These are phyloP conservation scores for Drosophila obscura DNA, from an alignment of 1,140 invertebrate species.

Conservation along the genomic window DNA sequence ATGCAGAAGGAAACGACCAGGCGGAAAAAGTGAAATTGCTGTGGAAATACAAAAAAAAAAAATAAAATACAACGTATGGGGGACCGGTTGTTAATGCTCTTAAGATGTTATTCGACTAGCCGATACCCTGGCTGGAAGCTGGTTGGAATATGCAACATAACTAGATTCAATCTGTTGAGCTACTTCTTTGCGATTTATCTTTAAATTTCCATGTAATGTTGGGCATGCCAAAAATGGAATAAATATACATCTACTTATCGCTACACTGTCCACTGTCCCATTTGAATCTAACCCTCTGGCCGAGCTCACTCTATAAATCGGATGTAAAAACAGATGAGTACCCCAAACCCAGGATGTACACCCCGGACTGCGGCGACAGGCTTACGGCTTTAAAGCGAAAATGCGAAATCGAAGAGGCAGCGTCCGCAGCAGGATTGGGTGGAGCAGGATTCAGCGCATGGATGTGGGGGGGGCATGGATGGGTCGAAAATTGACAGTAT, in stretches of 20 bases:
- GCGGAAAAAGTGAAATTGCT: conserved; percentile 46
- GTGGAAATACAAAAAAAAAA: conserved; percentile 32
- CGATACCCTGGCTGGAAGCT: not conserved
- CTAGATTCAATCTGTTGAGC: too few species aligned
- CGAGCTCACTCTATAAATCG: conserved; percentile 42
- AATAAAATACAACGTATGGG: not conserved
- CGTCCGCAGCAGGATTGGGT: not conserved
- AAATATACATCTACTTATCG: not conserved
- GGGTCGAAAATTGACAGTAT: conserved; percentile 73
- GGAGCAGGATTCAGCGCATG: conserved; percentile 24
- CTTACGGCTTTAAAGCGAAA: conserved; percentile 52
- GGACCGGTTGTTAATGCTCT: not conserved
- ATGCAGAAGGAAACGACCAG: conserved; percentile 54
- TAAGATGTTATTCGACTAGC: not conserved
- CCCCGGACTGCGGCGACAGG: conserved; percentile 30
- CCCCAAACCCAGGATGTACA: too few species aligned
- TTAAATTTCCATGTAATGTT: not conserved
- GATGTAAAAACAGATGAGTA: conserved; percentile 36
- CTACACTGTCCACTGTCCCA: not conserved
- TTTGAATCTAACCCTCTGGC: conserved; percentile 1
- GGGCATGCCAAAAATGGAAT: too few species aligned
- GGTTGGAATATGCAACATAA: too few species aligned
- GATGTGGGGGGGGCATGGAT: conserved; percentile 39
- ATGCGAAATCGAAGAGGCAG: conserved; percentile 42
- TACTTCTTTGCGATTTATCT: too few species aligned